Conservation (phyloP, 2,113 vertebrate genomes). For the Halcyon malimbica region DNA sequence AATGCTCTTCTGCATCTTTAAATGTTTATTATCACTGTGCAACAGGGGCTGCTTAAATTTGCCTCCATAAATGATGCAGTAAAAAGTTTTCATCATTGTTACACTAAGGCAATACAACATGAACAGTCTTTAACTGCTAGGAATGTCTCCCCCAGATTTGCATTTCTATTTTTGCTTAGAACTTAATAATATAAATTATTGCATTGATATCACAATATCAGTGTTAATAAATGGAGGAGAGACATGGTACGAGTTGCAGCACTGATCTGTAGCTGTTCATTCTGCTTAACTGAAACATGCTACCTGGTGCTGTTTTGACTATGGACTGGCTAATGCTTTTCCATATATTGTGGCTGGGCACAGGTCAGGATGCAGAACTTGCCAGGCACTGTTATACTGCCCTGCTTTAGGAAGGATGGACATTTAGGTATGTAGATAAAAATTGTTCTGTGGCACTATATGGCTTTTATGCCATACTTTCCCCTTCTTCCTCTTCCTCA, state of each 20-base stretch:
- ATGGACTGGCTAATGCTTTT: neutral
- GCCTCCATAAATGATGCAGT: neutral
- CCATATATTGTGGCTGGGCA: neutral
- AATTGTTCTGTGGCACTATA: too few relatives aligned
- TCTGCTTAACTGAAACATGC: neutral
- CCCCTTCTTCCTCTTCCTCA: neutral
- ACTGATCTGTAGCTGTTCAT: neutral
- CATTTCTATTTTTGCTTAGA: neutral
- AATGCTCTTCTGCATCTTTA: neutral
- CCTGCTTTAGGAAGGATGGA: neutral
- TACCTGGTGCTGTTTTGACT: neutral
- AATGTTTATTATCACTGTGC: neutral
- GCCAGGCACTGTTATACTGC: neutral
- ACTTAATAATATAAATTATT: neutral
- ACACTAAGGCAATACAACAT: neutral
- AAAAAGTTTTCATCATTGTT: neutral
- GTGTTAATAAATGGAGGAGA: neutral
- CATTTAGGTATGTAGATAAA: neutral
- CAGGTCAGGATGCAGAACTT: neutral
- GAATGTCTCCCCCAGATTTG: neutral
- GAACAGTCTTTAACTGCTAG: neutral
- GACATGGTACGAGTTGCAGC: neutral
- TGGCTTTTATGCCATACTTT: neutral
- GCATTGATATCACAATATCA: neutral
- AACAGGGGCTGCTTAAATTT: neutral